Evolutionary conservation across 2,113 vertebrate genomes (phyloP), one percentile per base, ranked within the genome.

Genomic region (Centropristis striata): DNA sequence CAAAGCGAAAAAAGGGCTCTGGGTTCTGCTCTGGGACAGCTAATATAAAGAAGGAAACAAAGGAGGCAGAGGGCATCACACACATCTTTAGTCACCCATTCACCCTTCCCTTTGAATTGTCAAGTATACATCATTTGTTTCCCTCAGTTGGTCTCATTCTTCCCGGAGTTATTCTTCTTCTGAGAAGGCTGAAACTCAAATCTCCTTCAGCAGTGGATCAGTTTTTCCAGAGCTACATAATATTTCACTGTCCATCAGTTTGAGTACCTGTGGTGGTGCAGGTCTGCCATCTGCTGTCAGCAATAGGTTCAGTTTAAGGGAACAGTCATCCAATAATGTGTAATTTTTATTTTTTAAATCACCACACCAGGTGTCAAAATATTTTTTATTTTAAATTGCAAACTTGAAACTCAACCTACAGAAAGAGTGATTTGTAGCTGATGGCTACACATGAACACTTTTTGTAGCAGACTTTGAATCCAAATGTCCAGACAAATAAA

Each of bases 271-370:
- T 25, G 20, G 6, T 63, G 69, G 69, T 53, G 64, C 78, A 90
- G 66, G 25, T 51, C 83, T 51, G 89, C 90, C 91, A 81, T 57
- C 87, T 91, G 75, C 81, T 92, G 91, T 28, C 49, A 39, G 70
- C 0, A 41, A 6, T 10, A 3, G 0, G 18, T 18, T 21, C 5
- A 37, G 16, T 25, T 39, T 27, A 55, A 63, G 10, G 5, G 59
- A 76, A 37, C 3, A 37, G 23, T 28, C 42, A 27, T 1, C 2
- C 7, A 32, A 61, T 67, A 2, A 80, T 64, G 13, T 11, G 10
- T 13, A 78, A 16, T 42, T 57, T 86, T 88, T 85, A 78, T 83
- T 84, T 28, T 67, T 84, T 49, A 28, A 46, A 79, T 42, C 51
- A 42, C 65, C 20, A 5, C 8, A 58, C 28, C 41, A 73, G 4